phyloP scores from a whole-genome alignment of 2,888 invertebrate species.

The Yponomeuta cagnagella region DNA sequence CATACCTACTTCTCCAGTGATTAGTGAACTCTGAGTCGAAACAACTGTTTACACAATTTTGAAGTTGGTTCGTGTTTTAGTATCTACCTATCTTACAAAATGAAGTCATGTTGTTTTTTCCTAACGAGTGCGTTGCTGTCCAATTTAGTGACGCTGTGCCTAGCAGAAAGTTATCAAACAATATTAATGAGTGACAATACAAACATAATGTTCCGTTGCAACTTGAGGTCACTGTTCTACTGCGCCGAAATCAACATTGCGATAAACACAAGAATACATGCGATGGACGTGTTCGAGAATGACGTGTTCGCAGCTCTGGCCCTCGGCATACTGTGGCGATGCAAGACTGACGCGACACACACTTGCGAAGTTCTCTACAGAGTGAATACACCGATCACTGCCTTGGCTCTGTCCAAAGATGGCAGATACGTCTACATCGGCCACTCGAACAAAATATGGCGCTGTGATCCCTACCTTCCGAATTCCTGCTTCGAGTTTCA shows the following conservation, averaged over 20 bases:
- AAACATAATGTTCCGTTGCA: background rate
- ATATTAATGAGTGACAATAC: background rate
- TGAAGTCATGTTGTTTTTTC: too few species aligned
- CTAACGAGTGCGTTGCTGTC: too few species aligned
- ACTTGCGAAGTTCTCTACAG: background rate
- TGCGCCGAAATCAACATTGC: background rate
- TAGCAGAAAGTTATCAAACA: background rate
- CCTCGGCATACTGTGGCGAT: background rate
- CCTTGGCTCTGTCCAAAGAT: background rate
- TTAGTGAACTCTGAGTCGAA: too few species aligned
- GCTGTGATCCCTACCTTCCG: background rate
- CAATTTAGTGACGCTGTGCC: background rate
- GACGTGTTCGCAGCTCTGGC: background rate
- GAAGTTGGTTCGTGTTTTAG: too few species aligned
- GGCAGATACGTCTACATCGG: background rate
- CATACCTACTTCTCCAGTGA: too few species aligned
- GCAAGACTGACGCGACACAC: background rate
- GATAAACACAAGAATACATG: background rate
- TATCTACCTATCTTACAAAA: too few species aligned
- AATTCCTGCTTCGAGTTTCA: background rate
- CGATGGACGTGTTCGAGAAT: background rate
- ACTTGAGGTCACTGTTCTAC: background rate
- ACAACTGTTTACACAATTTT: too few species aligned
- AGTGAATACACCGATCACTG: background rate
- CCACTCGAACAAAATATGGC: background rate